These are phyloP conservation scores for Psophia crepitans DNA, from an alignment of 2,113 vertebrate species.

Conservation along the genomic window DNA sequence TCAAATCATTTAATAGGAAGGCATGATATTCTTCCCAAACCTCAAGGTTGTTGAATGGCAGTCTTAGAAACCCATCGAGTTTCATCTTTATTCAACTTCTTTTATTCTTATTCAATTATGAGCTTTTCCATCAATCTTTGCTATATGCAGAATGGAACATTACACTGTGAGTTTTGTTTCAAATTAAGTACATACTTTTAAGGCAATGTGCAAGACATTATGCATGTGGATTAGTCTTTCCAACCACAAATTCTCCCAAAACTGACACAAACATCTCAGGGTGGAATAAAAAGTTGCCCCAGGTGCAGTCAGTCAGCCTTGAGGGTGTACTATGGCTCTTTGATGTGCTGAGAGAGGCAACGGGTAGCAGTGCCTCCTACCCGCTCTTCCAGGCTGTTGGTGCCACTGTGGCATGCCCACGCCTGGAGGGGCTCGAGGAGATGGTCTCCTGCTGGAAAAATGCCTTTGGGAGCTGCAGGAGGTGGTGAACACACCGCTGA, in stretches of 20 bases:
- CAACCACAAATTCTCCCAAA: neutral
- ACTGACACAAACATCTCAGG: neutral
- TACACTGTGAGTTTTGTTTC: neutral
- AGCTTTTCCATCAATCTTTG: neutral
- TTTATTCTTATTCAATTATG: neutral
- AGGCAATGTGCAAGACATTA: constrained; percentile 6
- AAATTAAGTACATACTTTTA: neutral
- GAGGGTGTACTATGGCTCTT: neutral
- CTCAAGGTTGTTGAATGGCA: neutral
- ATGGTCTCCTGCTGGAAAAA: neutral
- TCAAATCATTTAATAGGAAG: neutral
- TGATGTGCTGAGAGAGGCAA: neutral
- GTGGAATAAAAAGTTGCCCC: neutral
- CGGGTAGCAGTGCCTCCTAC: neutral
- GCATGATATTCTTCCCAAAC: neutral
- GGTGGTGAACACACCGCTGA: neutral
- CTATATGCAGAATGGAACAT: neutral
- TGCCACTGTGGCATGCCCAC: fast-evolving
- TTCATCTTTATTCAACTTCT: neutral
- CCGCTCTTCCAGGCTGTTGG: neutral
- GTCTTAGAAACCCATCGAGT: neutral
- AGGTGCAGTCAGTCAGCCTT: neutral
- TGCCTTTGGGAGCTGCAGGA: neutral
- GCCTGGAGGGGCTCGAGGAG: neutral
- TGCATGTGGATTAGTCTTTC: neutral